Percentiles rank a stretch among this genome's conserved stretches.
Evolutionary conservation across 1,140 invertebrate species (phyloP).

Genomic region (Plodia interpunctella): DNA sequence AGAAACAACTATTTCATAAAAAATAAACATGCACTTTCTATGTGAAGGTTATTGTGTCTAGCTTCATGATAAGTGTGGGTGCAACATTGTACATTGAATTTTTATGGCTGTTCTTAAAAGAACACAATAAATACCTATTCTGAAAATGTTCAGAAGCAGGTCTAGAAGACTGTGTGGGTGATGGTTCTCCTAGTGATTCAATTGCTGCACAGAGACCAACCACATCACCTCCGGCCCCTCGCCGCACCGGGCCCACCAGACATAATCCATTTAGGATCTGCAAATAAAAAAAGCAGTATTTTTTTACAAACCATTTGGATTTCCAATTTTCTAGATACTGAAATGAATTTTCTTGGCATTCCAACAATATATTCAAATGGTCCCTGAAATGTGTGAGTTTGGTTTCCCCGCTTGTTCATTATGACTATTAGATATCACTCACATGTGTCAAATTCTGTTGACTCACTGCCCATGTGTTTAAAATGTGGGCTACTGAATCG

Average conservation of each 20-base stretch:
- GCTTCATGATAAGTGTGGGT: too few relatives aligned
- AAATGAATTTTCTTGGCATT: too few relatives aligned
- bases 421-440: constrained; percentile 46
- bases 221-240: constrained; percentile 79
- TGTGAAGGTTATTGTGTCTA: too few relatives aligned
- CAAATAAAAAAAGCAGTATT: constrained; percentile 18
- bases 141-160: constrained; percentile 77
- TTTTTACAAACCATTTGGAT: too few relatives aligned
- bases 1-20: too few relatives aligned
- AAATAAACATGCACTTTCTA: too few relatives aligned
- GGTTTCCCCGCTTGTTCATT: too few relatives aligned
- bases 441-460: constrained; percentile 92
- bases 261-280: constrained; percentile 60
- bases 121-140: constrained; percentile 69
- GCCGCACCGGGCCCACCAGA: constrained; percentile 53
- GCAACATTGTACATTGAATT: too few relatives aligned
- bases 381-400: too few relatives aligned
- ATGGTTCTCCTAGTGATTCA: constrained; percentile 89
- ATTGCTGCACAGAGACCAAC: constrained; percentile 92
- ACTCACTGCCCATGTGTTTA: constrained; percentile 88
- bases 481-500: constrained; percentile 85
- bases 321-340: too few relatives aligned
- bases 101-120: too few relatives aligned
- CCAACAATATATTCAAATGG: too few relatives aligned
- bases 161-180: constrained; percentile 76